phyloP scores from a whole-genome alignment of 2,113 vertebrate genomes.

The Brachirus orientalis region DNA sequence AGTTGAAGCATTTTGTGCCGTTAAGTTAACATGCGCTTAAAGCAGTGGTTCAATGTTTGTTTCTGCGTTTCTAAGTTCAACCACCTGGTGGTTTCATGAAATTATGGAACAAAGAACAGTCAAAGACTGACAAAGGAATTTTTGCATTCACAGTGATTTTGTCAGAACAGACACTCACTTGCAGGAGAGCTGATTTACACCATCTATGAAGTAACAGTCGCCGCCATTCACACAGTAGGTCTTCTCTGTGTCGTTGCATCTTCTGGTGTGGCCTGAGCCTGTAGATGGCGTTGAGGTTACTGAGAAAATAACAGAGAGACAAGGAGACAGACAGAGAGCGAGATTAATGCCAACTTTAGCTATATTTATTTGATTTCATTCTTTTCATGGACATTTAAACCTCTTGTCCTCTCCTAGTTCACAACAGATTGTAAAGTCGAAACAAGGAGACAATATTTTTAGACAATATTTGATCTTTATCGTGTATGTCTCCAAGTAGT shows the following conservation, averaged over 20 bases:
- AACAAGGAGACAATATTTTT: too few species aligned
- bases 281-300: slow-evolving; percentile 92
- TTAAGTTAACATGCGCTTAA: too few species aligned
- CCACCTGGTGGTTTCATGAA: too few species aligned
- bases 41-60: too few species aligned
- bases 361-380: background rate
- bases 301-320: slow-evolving; percentile 66
- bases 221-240: slow-evolving; percentile 97
- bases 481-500: too few species aligned
- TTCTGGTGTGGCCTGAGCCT: slow-evolving; percentile 93
- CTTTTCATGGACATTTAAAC: background rate
- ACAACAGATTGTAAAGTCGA: slow-evolving; percentile 8
- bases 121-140: too few species aligned
- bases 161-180: slow-evolving; percentile 85
- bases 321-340: background rate
- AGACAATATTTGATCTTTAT: too few species aligned
- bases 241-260: slow-evolving; percentile 96
- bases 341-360: background rate
- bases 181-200: slow-evolving; percentile 97
- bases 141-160: background rate
- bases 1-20: too few species aligned
- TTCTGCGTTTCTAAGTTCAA: too few species aligned
- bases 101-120: too few species aligned
- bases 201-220: slow-evolving; percentile 96
- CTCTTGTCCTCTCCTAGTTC: background rate